These are phyloP conservation scores for Microcebus griseorufus DNA, from an alignment of 2,113 vertebrate species.

Conservation along the genomic window DNA sequence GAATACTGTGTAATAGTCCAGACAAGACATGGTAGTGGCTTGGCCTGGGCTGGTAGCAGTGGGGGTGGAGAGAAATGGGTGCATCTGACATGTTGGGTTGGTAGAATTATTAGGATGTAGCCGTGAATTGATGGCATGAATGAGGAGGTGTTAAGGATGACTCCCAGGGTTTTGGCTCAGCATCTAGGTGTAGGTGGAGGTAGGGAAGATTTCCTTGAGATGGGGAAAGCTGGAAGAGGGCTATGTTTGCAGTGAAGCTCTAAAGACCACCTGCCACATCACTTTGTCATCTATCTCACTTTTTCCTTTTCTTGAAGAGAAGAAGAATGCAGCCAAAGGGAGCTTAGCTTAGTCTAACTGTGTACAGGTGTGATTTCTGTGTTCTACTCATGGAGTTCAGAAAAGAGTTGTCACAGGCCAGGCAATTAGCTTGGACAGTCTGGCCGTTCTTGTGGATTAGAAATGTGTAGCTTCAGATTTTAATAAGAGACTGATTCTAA, in stretches of 20 bases:
- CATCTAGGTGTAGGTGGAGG: not conserved
- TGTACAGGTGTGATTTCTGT: not conserved
- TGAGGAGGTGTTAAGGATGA: not conserved
- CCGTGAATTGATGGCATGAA: not conserved
- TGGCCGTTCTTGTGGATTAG: not conserved
- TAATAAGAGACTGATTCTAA: not conserved
- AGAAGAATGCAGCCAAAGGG: not conserved
- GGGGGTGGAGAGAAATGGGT: not conserved
- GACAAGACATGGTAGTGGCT: not conserved
- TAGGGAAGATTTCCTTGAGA: not conserved
- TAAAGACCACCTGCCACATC: not conserved
- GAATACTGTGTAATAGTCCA: not conserved
- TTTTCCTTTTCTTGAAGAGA: constrained; percentile 15
- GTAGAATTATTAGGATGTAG: not conserved
- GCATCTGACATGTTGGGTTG: not conserved
- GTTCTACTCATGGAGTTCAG: not conserved
- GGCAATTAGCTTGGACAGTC: not conserved
- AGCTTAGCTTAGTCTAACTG: not conserved
- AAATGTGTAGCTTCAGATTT: constrained; percentile 26
- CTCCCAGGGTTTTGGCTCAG: not conserved
- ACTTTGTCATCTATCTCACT: not conserved
- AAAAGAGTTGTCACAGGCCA: not conserved
- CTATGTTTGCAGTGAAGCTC: not conserved
- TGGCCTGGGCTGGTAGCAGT: not conserved
- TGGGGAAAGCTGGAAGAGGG: not conserved